Evolutionary conservation across 2,113 vertebrate species (phyloP).

Genomic region (Ranitomeya variabilis): DNA sequence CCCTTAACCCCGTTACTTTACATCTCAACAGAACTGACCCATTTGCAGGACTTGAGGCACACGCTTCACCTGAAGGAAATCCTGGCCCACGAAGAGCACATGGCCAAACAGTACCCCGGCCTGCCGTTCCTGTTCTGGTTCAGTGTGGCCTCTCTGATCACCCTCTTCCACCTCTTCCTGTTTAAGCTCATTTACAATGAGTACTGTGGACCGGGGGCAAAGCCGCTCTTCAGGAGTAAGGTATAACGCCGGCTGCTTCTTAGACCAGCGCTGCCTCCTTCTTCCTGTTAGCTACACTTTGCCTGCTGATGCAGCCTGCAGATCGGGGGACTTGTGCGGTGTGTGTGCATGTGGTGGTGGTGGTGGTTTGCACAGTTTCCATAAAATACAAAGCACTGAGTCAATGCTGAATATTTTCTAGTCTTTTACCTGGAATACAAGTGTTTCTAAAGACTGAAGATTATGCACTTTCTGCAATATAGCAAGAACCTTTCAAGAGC

Average conservation of each 20-base stretch:
- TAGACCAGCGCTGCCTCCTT: constrained; percentile 1
- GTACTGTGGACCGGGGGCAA: constrained; percentile 95
- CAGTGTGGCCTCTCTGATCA: constrained; percentile 96
- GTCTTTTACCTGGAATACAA: background rate
- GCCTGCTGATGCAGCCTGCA: constrained; percentile 19
- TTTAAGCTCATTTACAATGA: constrained; percentile 99
- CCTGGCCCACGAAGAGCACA: constrained; percentile 95
- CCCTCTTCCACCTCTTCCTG: constrained; percentile 96
- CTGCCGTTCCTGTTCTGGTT: constrained; percentile 98
- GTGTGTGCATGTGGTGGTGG: constrained; percentile 50
- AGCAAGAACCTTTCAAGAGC: background rate
- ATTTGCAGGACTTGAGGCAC: constrained; percentile 93
- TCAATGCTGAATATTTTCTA: background rate
- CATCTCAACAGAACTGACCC: constrained; percentile 90
- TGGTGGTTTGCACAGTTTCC: constrained; percentile 29
- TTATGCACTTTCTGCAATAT: background rate
- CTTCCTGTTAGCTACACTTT: constrained; percentile 40
- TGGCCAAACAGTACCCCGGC: constrained; percentile 94
- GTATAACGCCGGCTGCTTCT: constrained; percentile 73
- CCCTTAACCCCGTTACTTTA: constrained; percentile 94
- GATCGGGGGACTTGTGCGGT: constrained; percentile 24
- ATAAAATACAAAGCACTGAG: constrained; percentile 27
- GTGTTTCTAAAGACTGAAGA: background rate
- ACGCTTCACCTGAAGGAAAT: constrained; percentile 95
- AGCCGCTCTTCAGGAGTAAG: constrained; percentile 97